Evolutionary conservation across 2,888 invertebrate species (phyloP).

Genomic region (Mongoloraphidia duomilia): DNA sequence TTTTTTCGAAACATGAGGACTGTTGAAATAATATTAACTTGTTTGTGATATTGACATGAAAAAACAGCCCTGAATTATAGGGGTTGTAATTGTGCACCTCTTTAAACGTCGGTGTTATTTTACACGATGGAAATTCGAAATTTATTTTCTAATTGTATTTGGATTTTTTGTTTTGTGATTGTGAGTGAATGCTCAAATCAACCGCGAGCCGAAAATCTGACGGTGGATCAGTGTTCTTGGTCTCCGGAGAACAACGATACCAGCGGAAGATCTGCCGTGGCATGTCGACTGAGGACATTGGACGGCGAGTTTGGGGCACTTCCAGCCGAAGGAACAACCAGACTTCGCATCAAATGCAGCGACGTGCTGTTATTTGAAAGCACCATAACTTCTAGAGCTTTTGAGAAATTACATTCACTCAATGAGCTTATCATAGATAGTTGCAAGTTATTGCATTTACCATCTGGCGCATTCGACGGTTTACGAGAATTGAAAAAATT

Average conservation of each 20-base stretch:
- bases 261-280: conserved; percentile 37
- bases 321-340: conserved; percentile 55
- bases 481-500: conserved; percentile 64
- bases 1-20: too few relatives aligned
- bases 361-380: conserved; percentile 67
- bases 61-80: too few relatives aligned
- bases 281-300: conserved; percentile 55
- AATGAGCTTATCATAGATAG: conserved; percentile 60
- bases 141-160: too few relatives aligned
- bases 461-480: conserved; percentile 65
- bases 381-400: conserved; percentile 53
- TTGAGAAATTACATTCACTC: conserved; percentile 56
- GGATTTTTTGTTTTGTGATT: too few relatives aligned
- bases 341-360: conserved; percentile 61
- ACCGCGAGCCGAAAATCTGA: conserved; percentile 18
- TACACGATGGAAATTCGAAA: too few relatives aligned
- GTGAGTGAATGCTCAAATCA: background rate
- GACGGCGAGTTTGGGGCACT: conserved; percentile 51
- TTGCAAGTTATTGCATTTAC: conserved; percentile 66
- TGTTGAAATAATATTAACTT: too few relatives aligned
- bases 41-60: too few relatives aligned
- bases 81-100: too few relatives aligned
- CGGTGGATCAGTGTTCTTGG: conserved; percentile 32
- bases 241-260: conserved; percentile 33
- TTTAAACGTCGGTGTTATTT: too few relatives aligned